Evolutionary conservation across 2,888 invertebrate genomes (phyloP), one percentile per base, ranked within the genome.

Genomic region (Ferdinandea cuprea): DNA sequence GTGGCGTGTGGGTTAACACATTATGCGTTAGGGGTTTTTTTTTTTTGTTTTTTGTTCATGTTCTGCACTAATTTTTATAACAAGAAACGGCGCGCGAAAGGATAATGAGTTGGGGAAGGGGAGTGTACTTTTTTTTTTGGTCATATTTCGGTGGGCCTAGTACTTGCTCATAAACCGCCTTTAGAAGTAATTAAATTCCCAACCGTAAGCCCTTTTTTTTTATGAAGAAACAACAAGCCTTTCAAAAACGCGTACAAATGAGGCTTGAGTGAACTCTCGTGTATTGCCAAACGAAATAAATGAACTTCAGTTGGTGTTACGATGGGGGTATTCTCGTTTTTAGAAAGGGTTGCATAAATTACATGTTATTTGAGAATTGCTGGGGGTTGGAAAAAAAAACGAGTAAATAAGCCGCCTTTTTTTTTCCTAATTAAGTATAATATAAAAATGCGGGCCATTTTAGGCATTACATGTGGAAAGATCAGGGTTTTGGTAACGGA

Each of bases 261-360:
- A 42, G 54, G 32, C 8, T 7, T 9, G 7, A 9, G 40, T 15
- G 15, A 3, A 25, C n/a, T n/a, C n/a, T 37, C n/a, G 37, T 37
- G 6, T 32, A 44, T 32, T n/a, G 25, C 35, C n/a, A 32, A 56
- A 48, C 17, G 40, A 30, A 69, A 37, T 59, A 48, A 58, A 59
- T 48, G 30, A 48, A 69, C 69, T 58, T 25, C 40, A 25, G 4
- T 30, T 50, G 3, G 21, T 15, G 50, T 5, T 19, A 5, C 0
- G 50, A 9, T 8, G 35, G 25, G 7, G 50, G 8, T 28, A 42
- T 17, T 0, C 15, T 13, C 1, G 37, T 37, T 4, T 37, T 15
- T 52, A 15, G n/a, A 66, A 66, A 73, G 73, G 66, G 66, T 79
- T 76, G 52, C 44, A 73, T 79, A 79, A 79, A 73, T 79, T 63